These are phyloP conservation scores for Thymelicus lineola DNA, from an alignment of 2,888 invertebrate species.

Conservation along the genomic window DNA sequence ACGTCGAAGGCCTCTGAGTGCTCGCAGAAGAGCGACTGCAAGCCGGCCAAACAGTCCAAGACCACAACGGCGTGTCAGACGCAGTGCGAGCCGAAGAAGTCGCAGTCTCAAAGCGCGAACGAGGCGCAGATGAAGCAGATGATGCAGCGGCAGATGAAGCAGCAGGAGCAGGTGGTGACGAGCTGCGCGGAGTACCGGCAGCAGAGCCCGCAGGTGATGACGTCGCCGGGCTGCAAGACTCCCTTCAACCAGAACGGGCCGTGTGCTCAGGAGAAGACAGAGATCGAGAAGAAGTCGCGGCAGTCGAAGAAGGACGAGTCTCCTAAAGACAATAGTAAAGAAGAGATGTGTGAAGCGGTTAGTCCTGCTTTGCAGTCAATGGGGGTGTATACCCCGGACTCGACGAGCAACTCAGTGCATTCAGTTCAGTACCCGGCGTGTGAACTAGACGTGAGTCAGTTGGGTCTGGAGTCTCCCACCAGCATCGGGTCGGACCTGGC, in stretches of 20 bases:
- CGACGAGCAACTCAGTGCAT: constrained; percentile 92
- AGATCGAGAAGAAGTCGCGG: constrained; percentile 77
- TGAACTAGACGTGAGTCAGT: constrained; percentile 92
- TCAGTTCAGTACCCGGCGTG: constrained; percentile 92
- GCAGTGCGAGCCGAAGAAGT: constrained; percentile 75
- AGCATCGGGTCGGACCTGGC: constrained; percentile 95
- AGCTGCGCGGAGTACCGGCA: constrained; percentile 74
- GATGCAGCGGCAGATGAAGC: constrained; percentile 72
- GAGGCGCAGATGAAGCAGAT: constrained; percentile 76
- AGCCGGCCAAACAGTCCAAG: constrained; percentile 75
- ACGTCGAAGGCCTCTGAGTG: constrained; percentile 71
- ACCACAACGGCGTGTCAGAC: constrained; percentile 77
- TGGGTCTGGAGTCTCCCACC: constrained; percentile 95
- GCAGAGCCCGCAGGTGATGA: constrained; percentile 69
- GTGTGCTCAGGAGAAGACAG: constrained; percentile 68
- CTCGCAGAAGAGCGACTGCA: constrained; percentile 74
- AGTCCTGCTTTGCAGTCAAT: constrained; percentile 90
- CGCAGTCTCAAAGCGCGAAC: constrained; percentile 51
- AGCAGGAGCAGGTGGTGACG: constrained; percentile 64
- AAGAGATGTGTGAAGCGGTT: constrained; percentile 76
- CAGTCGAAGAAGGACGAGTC: constrained; percentile 76
- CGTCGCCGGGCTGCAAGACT: constrained; percentile 71
- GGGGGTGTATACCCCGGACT: constrained; percentile 94
- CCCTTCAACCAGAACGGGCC: constrained; percentile 71
- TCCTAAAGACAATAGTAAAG: constrained; percentile 69